These are phyloP conservation scores for Zaprionus ornatus DNA, from an alignment of 1,140 invertebrate genomes.

Conservation along the genomic window DNA sequence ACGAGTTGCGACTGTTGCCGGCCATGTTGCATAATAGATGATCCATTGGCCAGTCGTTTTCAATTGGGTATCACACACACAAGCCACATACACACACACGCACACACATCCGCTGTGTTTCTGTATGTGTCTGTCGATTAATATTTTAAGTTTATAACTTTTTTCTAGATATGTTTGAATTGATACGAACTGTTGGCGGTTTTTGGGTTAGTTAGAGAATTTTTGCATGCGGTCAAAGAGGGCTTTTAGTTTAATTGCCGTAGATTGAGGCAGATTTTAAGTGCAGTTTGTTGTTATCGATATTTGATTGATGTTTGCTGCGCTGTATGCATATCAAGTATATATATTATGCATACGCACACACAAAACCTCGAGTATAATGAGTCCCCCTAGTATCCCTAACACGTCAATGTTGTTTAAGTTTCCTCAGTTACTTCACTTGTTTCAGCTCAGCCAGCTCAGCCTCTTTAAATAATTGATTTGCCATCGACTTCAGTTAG, in stretches of 20 bases:
- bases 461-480: conserved; percentile 24
- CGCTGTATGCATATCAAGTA: neutral
- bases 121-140: conserved; percentile 11
- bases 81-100: conserved; percentile 9
- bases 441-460: conserved; percentile 6
- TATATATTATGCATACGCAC: neutral
- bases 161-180: neutral
- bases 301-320: conserved; percentile 31
- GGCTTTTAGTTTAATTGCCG: conserved; percentile 43
- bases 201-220: conserved; percentile 7
- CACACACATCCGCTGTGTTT: conserved; percentile 1
- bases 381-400: neutral
- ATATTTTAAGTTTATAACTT: conserved; percentile 35
- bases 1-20: conserved; percentile 91
- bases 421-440: neutral
- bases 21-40: conserved; percentile 86
- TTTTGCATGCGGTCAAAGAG: conserved; percentile 14
- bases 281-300: conserved; percentile 33
- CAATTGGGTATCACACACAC: conserved; percentile 40
- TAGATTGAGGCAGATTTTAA: conserved; percentile 5
- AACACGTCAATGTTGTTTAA: neutral
- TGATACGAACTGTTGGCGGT: neutral
- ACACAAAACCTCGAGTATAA: neutral
- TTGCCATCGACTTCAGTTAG: neutral
- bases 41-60: conserved; percentile 80